Conservation (phyloP, 2,888 invertebrate species). For the Drosophila picticornis region DNA sequence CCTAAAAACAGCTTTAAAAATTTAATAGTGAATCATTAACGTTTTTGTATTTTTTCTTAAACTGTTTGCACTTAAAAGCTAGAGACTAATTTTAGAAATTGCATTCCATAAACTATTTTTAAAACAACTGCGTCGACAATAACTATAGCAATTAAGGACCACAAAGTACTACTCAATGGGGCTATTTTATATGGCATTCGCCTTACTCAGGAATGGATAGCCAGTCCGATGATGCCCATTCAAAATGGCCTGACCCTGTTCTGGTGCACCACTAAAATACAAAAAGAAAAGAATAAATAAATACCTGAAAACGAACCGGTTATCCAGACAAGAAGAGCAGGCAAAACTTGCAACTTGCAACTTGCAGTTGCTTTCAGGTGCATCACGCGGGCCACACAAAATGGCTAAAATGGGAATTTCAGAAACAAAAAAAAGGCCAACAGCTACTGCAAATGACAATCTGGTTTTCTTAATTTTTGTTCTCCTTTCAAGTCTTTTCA, state of each 20-base stretch:
- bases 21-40: not conserved
- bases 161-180: conserved; percentile 15
- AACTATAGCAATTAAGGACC: conserved; percentile 1
- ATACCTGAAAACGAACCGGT: conserved; percentile 58
- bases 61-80: conserved; percentile 5
- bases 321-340: conserved; percentile 29
- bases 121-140: conserved; percentile 5
- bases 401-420: conserved; percentile 33
- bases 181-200: conserved; percentile 45
- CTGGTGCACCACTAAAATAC: conserved; percentile 61
- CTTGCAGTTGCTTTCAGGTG: conserved; percentile 60
- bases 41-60: not conserved
- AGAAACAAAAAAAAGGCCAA: conserved; percentile 6
- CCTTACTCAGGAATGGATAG: conserved; percentile 43
- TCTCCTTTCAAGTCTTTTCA: conserved; percentile 7
- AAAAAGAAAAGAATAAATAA: conserved; percentile 10
- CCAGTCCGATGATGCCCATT: conserved; percentile 43
- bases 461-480: conserved; percentile 42
- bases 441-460: conserved; percentile 46
- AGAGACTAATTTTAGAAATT: conserved; percentile 9
- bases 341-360: conserved; percentile 41
- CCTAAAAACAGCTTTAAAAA: not conserved
- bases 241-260: conserved; percentile 78
- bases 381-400: conserved; percentile 50
- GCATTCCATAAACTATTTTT: conserved; percentile 18